Evolutionary conservation across 2,888 invertebrate genomes (phyloP).

Genomic region (Tanypteryx hageni): DNA sequence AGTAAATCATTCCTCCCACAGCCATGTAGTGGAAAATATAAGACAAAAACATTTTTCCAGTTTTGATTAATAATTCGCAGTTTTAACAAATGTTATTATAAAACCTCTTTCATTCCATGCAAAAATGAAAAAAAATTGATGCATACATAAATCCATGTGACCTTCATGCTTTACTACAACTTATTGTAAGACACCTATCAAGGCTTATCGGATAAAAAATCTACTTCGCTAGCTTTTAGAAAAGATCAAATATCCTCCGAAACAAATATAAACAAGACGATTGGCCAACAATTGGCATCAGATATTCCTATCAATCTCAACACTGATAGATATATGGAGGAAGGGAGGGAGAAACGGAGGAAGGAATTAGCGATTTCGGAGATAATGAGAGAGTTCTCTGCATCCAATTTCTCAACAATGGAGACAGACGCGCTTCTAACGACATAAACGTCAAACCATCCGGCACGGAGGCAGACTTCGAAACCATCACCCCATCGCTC

Average conservation of each 20-base stretch:
- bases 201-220: not conserved
- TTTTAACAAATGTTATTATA: too few species aligned
- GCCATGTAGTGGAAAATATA: too few species aligned
- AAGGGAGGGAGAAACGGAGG: not conserved
- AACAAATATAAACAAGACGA: not conserved
- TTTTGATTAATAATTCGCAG: too few species aligned
- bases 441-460: constrained; percentile 10
- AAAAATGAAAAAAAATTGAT: too few species aligned
- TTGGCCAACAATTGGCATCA: not conserved
- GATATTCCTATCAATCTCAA: not conserved
- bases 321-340: not conserved
- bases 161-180: too few species aligned
- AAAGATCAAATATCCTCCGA: not conserved
- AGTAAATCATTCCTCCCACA: too few species aligned
- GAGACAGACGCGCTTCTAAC: not conserved
- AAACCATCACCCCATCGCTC: not conserved
- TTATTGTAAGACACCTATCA: not conserved
- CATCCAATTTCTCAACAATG: constrained; percentile 1
- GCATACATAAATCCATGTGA: too few species aligned
- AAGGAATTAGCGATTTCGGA: not conserved
- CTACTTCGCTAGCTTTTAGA: not conserved
- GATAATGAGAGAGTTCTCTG: constrained; percentile 19
- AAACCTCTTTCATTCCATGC: too few species aligned
- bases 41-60: too few species aligned
- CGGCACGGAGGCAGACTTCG: not conserved